Evolutionary conservation across 1,140 invertebrate genomes (phyloP).

Genomic region (Sitophilus oryzae): DNA sequence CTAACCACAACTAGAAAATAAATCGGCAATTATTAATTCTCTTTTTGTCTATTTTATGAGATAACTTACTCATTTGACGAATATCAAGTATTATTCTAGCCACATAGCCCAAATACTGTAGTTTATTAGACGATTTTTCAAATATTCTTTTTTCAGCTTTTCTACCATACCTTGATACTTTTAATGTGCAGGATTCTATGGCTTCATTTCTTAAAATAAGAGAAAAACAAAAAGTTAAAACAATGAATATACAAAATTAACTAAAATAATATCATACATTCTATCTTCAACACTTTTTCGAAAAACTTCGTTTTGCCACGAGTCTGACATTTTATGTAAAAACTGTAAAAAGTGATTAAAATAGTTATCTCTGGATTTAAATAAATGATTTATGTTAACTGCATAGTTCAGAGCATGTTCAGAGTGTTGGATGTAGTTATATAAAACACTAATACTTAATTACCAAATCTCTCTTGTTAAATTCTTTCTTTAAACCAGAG

Average conservation of each 20-base stretch:
- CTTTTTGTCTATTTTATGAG: no score
- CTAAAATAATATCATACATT: constrained; percentile 47
- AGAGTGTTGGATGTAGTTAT: neutral
- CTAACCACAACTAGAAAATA: no score
- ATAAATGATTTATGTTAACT: no score
- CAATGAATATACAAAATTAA: no score
- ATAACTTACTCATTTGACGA: neutral
- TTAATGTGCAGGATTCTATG: neutral
- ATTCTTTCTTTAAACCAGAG: no score
- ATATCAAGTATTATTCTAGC: neutral
- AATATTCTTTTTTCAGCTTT: neutral
- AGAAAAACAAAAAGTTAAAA: no score
- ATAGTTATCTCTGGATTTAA: no score
- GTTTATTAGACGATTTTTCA: neutral
- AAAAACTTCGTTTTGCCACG: neutral
- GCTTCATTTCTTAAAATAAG: neutral
- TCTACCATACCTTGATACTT: neutral
- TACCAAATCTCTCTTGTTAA: no score
- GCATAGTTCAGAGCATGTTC: no score
- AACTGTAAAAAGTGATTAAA: no score
- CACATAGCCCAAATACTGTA: neutral
- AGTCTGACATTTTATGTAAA: neutral
- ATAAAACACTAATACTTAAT: neutral
- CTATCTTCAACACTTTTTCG: neutral
- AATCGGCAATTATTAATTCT: no score